These are phyloP conservation scores for Drosophila siamana DNA, from an alignment of 2,888 invertebrate genomes.

Conservation along the genomic window DNA sequence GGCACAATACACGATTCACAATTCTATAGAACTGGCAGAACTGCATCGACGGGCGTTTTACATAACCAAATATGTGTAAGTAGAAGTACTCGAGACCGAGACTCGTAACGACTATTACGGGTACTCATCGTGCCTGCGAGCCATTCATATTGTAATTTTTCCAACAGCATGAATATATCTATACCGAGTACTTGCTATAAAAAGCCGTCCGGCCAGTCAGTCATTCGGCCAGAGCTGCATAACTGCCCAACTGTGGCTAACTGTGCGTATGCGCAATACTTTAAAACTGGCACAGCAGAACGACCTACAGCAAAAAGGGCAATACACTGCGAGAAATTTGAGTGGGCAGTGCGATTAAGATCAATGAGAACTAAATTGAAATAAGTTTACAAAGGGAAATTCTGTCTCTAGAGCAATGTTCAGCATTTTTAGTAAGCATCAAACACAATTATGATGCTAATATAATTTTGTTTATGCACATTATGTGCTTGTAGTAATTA, in stretches of 20 bases:
- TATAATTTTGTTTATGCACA: too few species aligned
- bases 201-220: neutral
- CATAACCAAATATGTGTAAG: constrained; percentile 43
- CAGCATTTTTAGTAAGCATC: too few species aligned
- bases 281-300: constrained; percentile 27
- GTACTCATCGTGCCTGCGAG: constrained; percentile 16
- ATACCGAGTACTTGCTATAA: constrained; percentile 8
- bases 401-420: too few species aligned
- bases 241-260: constrained; percentile 32
- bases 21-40: constrained; percentile 12
- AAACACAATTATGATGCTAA: too few species aligned
- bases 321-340: constrained; percentile 5
- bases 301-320: constrained; percentile 8
- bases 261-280: constrained; percentile 61
- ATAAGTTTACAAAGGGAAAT: too few species aligned
- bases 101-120: constrained; percentile 33
- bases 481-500: neutral
- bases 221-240: constrained; percentile 6
- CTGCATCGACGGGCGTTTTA: constrained; percentile 37
- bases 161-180: constrained; percentile 2
- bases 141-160: constrained; percentile 27
- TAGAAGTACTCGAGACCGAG: constrained; percentile 27
- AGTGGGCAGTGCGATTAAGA: neutral
- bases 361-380: too few species aligned
- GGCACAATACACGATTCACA: neutral